Evolutionary conservation across 2,113 vertebrate genomes (phyloP).

Genomic region (Meriones unguiculatus): DNA sequence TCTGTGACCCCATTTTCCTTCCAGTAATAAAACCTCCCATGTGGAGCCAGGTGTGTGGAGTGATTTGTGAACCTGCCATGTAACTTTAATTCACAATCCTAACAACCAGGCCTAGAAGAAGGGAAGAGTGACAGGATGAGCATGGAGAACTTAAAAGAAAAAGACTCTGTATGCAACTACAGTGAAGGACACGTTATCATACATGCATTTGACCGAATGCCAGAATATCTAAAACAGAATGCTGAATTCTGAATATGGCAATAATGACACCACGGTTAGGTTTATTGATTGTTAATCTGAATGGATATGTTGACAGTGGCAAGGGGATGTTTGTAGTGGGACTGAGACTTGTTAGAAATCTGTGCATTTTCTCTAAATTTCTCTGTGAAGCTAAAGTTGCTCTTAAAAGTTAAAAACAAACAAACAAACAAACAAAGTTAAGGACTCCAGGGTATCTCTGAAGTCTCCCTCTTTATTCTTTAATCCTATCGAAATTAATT

Average conservation of each 20-base stretch:
- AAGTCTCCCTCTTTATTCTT: background rate
- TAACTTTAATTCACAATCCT: no score
- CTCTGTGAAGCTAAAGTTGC: background rate
- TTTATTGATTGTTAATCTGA: background rate
- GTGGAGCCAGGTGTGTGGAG: no score
- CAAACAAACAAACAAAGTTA: background rate
- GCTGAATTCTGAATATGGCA: no score
- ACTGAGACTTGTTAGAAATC: background rate
- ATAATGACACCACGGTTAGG: background rate
- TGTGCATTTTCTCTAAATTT: background rate
- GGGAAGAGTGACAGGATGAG: background rate
- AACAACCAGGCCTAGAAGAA: background rate
- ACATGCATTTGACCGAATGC: background rate
- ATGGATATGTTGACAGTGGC: background rate
- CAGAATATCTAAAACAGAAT: background rate
- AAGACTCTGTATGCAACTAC: background rate
- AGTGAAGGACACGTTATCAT: background rate
- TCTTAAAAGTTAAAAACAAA: background rate
- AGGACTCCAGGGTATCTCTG: constrained; percentile 12
- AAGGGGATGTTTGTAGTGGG: no score
- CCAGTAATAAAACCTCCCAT: no score
- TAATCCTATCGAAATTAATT: background rate
- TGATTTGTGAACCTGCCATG: no score
- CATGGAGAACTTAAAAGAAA: background rate
- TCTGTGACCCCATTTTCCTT: no score